These are phyloP conservation scores for Caenorhabditis imperialis DNA, from an alignment of 2,888 invertebrate genomes.

Conservation along the genomic window DNA sequence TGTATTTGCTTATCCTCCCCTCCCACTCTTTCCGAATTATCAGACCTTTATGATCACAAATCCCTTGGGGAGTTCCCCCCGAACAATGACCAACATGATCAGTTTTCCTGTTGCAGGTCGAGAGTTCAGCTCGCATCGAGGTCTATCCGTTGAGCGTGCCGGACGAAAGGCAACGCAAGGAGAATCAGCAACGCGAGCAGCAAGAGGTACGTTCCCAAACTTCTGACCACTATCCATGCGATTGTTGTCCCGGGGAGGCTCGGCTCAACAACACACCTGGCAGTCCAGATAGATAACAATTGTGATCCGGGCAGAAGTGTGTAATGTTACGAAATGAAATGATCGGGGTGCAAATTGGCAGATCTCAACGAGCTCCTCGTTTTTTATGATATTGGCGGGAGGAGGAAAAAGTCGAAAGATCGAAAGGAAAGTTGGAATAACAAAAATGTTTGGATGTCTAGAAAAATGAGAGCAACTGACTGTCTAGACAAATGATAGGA, in stretches of 20 bases:
- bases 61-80: neutral
- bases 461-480: no score
- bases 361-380: neutral
- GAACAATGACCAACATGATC: no score
- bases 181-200: conserved; percentile 58
- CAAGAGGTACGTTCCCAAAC: conserved; percentile 45
- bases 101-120: conserved; percentile 67
- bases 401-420: no score
- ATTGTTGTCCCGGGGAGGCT: conserved; percentile 5
- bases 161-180: conserved; percentile 60
- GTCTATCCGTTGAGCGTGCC: conserved; percentile 74
- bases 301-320: conserved; percentile 7
- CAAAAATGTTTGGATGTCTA: no score
- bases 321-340: conserved; percentile 48
- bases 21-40: neutral
- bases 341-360: conserved; percentile 34
- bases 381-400: no score
- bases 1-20: neutral
- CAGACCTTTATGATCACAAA: neutral
- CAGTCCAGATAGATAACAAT: conserved; percentile 13
- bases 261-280: conserved; percentile 13
- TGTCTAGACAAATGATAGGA: no score
- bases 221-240: neutral
- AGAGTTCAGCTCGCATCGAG: conserved; percentile 76
- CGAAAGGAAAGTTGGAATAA: no score